A percentile compares a stretch with the other conserved stretches of the same genome.
Conservation (phyloP, 1,140 invertebrate genomes). For the Nomia melanderi region DNA sequence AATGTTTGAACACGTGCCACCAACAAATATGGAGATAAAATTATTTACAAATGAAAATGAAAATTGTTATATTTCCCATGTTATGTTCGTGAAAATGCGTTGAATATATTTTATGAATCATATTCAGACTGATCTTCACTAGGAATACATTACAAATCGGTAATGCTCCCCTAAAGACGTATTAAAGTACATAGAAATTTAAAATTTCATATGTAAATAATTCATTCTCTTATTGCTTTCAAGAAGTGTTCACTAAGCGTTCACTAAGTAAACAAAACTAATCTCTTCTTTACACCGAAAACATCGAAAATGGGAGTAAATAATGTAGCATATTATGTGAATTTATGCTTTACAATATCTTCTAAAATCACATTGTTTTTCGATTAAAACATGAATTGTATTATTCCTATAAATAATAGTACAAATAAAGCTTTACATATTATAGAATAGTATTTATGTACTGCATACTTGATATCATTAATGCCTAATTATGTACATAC, state of each 20-base stretch:
- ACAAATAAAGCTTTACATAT: slow-evolving; percentile 30
- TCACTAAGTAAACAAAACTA: not conserved
- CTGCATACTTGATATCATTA: not conserved
- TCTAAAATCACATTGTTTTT: not conserved
- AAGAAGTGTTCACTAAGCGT: too few species aligned
- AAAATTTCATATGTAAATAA: not conserved
- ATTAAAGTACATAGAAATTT: not conserved
- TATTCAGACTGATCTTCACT: not conserved
- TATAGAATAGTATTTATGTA: not conserved
- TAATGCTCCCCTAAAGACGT: too few species aligned
- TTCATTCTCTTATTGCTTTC: not conserved
- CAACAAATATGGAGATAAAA: not conserved
- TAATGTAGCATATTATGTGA: not conserved
- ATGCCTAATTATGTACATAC: not conserved
- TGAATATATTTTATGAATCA: not conserved
- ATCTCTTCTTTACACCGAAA: not conserved
- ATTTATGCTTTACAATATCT: not conserved
- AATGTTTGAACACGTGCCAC: not conserved
- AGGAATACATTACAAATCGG: too few species aligned
- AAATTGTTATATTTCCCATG: not conserved
- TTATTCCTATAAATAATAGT: slow-evolving; percentile 3
- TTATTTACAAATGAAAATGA: not conserved
- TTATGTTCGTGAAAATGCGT: too few species aligned
- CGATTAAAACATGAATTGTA: not conserved
- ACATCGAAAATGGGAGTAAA: not conserved